Conservation (phyloP, 2,797 vertebrate genomes). For the Odontamblyopus lacepedii region DNA sequence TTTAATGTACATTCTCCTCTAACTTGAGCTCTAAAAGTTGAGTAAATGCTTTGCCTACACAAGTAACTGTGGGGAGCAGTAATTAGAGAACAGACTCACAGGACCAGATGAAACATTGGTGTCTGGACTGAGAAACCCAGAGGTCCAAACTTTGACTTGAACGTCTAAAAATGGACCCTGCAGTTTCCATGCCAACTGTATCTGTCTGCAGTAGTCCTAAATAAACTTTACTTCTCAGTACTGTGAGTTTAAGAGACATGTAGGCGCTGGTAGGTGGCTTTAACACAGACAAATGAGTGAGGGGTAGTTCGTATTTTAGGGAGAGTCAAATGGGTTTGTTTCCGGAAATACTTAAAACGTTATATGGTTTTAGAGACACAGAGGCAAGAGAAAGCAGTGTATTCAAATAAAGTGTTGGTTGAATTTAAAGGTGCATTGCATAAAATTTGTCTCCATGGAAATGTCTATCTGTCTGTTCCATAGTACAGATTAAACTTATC, state of each 20-base stretch:
- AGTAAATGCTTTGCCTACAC: not conserved
- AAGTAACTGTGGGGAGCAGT: not conserved
- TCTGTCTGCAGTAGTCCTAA: not conserved
- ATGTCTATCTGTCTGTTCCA: too few relatives aligned
- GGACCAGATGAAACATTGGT: not conserved
- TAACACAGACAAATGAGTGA: too few relatives aligned
- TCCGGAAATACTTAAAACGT: too few relatives aligned
- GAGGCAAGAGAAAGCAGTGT: too few relatives aligned
- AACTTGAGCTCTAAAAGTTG: not conserved
- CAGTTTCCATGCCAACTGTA: constrained; percentile 13
- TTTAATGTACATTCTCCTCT: not conserved
- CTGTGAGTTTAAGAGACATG: not conserved
- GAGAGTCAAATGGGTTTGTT: too few relatives aligned
- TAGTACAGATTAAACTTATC: too few relatives aligned
- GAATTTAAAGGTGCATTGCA: too few relatives aligned
- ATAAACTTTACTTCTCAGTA: constrained; percentile 2
- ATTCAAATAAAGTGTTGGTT: too few relatives aligned
- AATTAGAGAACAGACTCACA: not conserved
- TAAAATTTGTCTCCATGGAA: too few relatives aligned
- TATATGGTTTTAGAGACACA: too few relatives aligned
- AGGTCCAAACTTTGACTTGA: constrained; percentile 2
- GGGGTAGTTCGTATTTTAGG: too few relatives aligned
- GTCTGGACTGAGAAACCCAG: constrained; percentile 7
- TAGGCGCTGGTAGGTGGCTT: not conserved
- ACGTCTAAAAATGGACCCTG: constrained; percentile 7